Base-by-base conservation (phyloP, 2,113 vertebrate species). In the Plestiodon gilberti region DNA sequence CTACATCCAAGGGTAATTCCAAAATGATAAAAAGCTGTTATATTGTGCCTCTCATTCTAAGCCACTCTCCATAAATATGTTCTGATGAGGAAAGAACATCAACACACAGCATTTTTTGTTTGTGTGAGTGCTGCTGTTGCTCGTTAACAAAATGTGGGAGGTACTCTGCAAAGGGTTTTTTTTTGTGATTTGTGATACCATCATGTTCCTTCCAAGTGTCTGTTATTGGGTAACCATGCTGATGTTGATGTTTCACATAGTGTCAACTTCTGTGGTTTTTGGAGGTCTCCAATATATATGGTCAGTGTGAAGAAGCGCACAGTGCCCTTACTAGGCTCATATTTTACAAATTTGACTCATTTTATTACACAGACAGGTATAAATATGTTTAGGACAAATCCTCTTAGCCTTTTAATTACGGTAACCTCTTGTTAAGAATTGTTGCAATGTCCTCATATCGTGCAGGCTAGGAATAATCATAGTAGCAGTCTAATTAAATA, bases 141-240 rank as follows among this genome's bases (percentile, higher is more conserved):
- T 84, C 48, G 78, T 18, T 43, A 48, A 52, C n/a, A 55, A 14
- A 62, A 17, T 40, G 65, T 84, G 83, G 82, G 6, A 69, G 55
- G 61, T 75, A 87, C 82, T 9, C 9, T 81, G 65, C 57, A 89
- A 89, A 85, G 23, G 15, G 87, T 18, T 25, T n/a, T n/a, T n/a
- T 28, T 77, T 81, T 62, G 64, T 4, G 17, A 77, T 57, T 55
- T 57, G 6, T 77, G 75, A 3, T 57, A 57, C 17, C n/a, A 18
- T 57, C 75, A 57, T 57, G 23, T 77, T 77, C n/a, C 28, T 33
- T 57, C 57, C 30, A 57, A 38, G 17, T 15, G 9, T 23, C 18
- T 40, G 33, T 52, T n/a, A 30, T 13, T 67, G 65, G 14, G 6
- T 76, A 55, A 33, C 33, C 48, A 77, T 18, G 14, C 43, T 52